phyloP scores from a whole-genome alignment of 1,140 invertebrate genomes.

The Melitaea cinxia region DNA sequence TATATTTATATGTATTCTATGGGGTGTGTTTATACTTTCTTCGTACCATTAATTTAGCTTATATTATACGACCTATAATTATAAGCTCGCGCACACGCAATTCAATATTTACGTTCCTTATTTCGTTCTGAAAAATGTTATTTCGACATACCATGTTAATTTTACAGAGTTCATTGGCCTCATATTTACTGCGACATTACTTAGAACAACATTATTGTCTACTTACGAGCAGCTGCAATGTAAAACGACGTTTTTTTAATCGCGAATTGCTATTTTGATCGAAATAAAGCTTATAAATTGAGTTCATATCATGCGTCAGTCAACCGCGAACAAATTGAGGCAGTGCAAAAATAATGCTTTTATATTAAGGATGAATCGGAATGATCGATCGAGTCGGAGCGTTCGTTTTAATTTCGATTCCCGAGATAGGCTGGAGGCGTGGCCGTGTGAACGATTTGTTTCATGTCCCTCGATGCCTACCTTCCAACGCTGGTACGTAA shows the following conservation, averaged over 20 bases:
- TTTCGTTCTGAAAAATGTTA: conserved; percentile 21
- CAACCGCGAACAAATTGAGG: conserved; percentile 73
- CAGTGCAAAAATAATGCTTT: conserved; percentile 76
- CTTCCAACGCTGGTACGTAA: conserved; percentile 42
- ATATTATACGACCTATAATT: conserved; percentile 15
- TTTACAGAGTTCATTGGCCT: conserved; percentile 4
- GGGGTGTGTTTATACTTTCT: background rate
- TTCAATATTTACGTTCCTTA: conserved; percentile 22
- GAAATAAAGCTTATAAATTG: conserved; percentile 61
- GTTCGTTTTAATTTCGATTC: conserved; percentile 80
- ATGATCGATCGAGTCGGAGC: conserved; percentile 78
- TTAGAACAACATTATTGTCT: conserved; percentile 1
- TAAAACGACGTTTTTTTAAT: conserved; percentile 46
- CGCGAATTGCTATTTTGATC: conserved; percentile 53
- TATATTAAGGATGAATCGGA: conserved; percentile 77
- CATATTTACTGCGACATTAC: conserved; percentile 2
- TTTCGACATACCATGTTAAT: conserved; percentile 12
- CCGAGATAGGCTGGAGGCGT: conserved; percentile 73
- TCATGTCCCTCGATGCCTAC: conserved; percentile 70
- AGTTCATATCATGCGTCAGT: conserved; percentile 67
- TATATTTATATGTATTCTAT: background rate
- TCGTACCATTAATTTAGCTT: conserved; percentile 10
- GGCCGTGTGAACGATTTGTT: conserved; percentile 76
- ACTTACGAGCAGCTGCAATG: conserved; percentile 33
- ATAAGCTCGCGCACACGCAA: conserved; percentile 19